A percentile compares a stretch with the other conserved stretches of the same genome.
These are phyloP conservation scores for Mobula birostris DNA, from an alignment of 2,113 vertebrate species.

Conservation along the genomic window DNA sequence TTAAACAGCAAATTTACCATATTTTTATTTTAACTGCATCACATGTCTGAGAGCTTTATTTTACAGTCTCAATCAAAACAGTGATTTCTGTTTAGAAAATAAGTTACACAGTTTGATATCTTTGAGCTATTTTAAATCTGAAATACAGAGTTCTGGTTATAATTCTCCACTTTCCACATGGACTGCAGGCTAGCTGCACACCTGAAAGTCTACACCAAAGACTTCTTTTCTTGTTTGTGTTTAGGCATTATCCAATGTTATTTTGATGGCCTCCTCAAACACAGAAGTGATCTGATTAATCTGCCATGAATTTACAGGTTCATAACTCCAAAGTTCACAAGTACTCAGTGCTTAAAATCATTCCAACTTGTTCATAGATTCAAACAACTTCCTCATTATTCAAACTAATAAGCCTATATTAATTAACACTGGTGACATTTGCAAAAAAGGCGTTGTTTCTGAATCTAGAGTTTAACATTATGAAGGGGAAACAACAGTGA, in stretches of 20 bases:
- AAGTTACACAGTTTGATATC: not conserved
- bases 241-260: not conserved
- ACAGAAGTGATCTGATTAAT: not conserved
- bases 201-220: no score
- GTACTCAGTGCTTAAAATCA: not conserved
- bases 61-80: not conserved
- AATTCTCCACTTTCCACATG: not conserved
- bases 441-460: not conserved
- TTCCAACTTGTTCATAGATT: not conserved
- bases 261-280: not conserved
- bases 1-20: not conserved
- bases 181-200: not conserved
- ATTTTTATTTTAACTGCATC: not conserved
- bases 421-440: not conserved
- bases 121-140: not conserved
- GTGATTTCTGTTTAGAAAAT: not conserved
- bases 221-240: no score
- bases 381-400: not conserved
- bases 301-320: not conserved
- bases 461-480: not conserved
- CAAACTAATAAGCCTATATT: not conserved
- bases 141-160: not conserved
- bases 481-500: no score
- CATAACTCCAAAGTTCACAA: not conserved
- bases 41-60: not conserved